These are phyloP conservation scores for Eidolon dupreanum DNA, from an alignment of 2,797 vertebrate genomes.

Conservation along the genomic window DNA sequence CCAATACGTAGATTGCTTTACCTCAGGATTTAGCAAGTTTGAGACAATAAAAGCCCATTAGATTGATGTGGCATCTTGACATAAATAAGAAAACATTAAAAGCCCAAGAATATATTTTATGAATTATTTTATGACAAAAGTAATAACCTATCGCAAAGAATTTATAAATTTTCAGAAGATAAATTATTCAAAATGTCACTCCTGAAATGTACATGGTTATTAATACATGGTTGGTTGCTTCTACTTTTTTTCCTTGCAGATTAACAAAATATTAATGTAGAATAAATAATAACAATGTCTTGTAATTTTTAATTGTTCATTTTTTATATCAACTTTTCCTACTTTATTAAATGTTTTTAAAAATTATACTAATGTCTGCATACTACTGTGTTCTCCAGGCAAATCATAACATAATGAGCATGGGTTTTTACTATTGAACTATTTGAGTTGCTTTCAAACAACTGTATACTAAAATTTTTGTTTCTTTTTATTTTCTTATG, in stretches of 20 bases:
- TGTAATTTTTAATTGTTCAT: neutral
- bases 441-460: neutral
- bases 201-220: neutral
- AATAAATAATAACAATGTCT: neutral
- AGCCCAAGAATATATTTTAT: neutral
- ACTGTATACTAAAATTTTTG: neutral
- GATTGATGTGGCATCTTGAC: neutral
- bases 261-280: neutral
- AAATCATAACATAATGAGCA: neutral
- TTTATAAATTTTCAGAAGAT: neutral
- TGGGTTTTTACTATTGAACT: neutral
- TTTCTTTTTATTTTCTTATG: neutral
- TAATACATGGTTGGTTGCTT: neutral
- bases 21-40: neutral
- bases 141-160: neutral
- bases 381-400: neutral
- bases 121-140: neutral
- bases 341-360: neutral
- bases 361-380: neutral
- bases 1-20: neutral
- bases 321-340: neutral
- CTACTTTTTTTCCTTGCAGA: neutral
- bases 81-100: neutral
- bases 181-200: neutral
- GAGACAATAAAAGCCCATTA: neutral